phyloP scores from a whole-genome alignment of 2,797 vertebrate genomes.

The Loris lydekkerianus region DNA sequence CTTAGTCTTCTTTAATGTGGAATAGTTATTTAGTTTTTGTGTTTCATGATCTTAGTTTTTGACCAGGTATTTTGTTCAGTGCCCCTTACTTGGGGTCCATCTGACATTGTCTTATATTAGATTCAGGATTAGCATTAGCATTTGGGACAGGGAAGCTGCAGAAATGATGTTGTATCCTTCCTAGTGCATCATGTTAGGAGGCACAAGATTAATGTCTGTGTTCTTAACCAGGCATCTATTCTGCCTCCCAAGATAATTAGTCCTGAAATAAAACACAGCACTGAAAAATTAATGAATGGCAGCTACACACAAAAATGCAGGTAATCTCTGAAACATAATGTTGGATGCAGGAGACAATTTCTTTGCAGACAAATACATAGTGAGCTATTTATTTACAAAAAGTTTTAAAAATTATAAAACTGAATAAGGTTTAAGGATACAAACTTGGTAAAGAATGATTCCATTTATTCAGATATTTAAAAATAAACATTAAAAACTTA shows the following conservation, averaged over 20 bases:
- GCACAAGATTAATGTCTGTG: neutral
- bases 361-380: neutral
- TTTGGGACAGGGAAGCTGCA: neutral
- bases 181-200: neutral
- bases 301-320: neutral
- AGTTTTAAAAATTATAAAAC: constrained; percentile 4
- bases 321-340: neutral
- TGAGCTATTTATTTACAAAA: neutral
- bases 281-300: neutral
- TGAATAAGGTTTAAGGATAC: neutral
- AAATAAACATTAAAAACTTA: neutral
- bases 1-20: neutral
- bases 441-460: neutral
- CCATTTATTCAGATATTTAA: constrained; percentile 16
- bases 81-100: neutral
- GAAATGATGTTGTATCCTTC: neutral
- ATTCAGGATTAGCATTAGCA: constrained; percentile 1
- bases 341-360: neutral
- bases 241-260: neutral
- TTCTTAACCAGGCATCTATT: neutral
- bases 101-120: neutral
- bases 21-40: neutral
- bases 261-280: neutral
- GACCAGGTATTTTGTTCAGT: neutral
- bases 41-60: neutral